These are phyloP conservation scores for Drosophila ogumai DNA, from an alignment of 1,140 invertebrate genomes.

Conservation along the genomic window DNA sequence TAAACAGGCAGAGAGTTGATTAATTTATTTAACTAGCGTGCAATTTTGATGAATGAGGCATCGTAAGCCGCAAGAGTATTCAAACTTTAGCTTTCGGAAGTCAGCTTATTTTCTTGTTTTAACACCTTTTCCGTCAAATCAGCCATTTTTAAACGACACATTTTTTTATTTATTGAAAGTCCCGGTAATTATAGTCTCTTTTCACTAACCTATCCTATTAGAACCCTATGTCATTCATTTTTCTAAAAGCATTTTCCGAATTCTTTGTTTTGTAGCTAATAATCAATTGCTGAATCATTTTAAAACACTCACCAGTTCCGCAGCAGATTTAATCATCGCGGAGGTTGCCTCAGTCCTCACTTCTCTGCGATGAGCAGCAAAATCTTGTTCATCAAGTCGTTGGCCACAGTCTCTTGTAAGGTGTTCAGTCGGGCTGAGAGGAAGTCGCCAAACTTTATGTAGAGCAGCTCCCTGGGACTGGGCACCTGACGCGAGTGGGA, in stretches of 20 bases:
- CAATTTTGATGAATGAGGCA: too few relatives aligned
- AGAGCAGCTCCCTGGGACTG: slow-evolving; percentile 68
- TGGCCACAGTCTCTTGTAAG: slow-evolving; percentile 73
- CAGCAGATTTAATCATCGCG: slow-evolving; percentile 20
- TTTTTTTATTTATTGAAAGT: too few relatives aligned
- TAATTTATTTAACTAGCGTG: too few relatives aligned
- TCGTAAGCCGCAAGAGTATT: too few relatives aligned
- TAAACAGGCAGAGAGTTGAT: too few relatives aligned
- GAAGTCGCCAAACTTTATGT: slow-evolving; percentile 80
- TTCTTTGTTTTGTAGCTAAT: neutral
- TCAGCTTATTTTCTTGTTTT: too few relatives aligned
- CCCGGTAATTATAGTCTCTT: too few relatives aligned
- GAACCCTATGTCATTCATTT: neutral
- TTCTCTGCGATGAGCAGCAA: slow-evolving; percentile 77
- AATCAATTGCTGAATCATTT: too few relatives aligned
- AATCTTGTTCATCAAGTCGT: slow-evolving; percentile 82
- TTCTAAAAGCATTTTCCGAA: neutral
- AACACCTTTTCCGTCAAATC: too few relatives aligned
- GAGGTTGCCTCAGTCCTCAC: slow-evolving; percentile 19
- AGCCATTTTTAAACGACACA: too few relatives aligned
- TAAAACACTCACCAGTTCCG: slow-evolving; percentile 7
- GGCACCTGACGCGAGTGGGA: slow-evolving; percentile 27
- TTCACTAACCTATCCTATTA: neutral
- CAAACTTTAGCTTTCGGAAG: too few relatives aligned
- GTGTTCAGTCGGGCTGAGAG: slow-evolving; percentile 80